Conservation (phyloP, 2,888 invertebrate genomes). For the Lutraria lutraria region DNA sequence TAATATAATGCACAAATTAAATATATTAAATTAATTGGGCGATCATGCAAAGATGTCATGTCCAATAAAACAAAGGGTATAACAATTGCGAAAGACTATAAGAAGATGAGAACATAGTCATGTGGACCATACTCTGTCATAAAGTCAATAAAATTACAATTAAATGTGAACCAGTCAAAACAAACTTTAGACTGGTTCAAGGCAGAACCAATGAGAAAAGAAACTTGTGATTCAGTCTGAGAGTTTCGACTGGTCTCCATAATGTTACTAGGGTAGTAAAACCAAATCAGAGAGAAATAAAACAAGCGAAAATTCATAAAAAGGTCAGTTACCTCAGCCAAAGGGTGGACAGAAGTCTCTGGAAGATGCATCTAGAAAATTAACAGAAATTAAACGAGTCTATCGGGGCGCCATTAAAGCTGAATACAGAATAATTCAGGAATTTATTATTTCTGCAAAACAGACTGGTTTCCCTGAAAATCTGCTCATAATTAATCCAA, state of each 20-base stretch:
- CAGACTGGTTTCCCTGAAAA: background rate
- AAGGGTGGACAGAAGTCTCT: background rate
- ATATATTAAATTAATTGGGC: background rate
- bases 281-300: background rate
- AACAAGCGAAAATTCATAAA: background rate
- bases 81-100: background rate
- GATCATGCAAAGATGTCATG: constrained; percentile 8
- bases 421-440: background rate
- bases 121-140: background rate
- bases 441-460: background rate
- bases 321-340: background rate
- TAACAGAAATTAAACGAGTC: background rate
- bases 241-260: background rate
- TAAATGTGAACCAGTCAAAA: background rate
- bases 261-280: background rate
- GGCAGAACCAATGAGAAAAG: background rate
- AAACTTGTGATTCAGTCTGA: background rate
- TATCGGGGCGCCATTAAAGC: background rate
- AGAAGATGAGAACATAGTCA: background rate
- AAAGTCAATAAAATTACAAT: background rate
- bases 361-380: background rate
- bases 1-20: constrained; percentile 12
- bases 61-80: background rate
- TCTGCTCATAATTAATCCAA: constrained; percentile 7
- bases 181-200: background rate